phyloP scores from a whole-genome alignment of 2,797 vertebrate species.

The Arnoldichthys spilopterus region DNA sequence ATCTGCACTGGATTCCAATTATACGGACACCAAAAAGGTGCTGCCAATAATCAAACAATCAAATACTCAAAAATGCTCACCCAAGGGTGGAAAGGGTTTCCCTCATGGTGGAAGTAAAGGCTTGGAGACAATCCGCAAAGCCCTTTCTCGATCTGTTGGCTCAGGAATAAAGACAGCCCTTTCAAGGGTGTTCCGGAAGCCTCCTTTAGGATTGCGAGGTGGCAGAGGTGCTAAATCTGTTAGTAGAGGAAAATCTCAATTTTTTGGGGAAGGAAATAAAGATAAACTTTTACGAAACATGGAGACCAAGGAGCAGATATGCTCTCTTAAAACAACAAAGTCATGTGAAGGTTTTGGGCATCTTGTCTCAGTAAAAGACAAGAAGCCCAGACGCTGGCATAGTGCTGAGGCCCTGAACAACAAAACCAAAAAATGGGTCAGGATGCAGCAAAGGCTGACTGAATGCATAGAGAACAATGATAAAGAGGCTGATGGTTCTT shows the following conservation, averaged over 20 bases:
- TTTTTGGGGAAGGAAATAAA: constrained; percentile 63
- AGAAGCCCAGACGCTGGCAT: constrained; percentile 74
- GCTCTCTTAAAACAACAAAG: constrained; percentile 70
- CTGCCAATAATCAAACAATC: constrained; percentile 68
- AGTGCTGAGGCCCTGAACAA: constrained; percentile 77
- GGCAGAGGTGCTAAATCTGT: constrained; percentile 66
- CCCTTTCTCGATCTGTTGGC: constrained; percentile 68
- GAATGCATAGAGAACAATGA: constrained; percentile 68
- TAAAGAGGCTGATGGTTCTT: constrained; percentile 72
- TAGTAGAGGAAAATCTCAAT: constrained; percentile 62
- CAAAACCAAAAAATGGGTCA: constrained; percentile 70
- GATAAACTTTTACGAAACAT: constrained; percentile 58
- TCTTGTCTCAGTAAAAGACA: constrained; percentile 58
- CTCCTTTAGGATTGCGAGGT: constrained; percentile 62
- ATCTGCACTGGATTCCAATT: constrained; percentile 48
- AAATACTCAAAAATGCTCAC: constrained; percentile 56
- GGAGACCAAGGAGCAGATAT: constrained; percentile 62
- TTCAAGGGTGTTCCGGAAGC: constrained; percentile 76
- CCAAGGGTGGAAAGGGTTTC: constrained; percentile 51
- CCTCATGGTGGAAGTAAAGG: constrained; percentile 62
- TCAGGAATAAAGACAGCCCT: constrained; percentile 73
- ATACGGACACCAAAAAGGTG: constrained; percentile 63
- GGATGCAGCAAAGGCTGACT: constrained; percentile 61
- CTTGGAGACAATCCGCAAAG: constrained; percentile 63
- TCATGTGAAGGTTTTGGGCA: constrained; percentile 83